Evolutionary conservation across 64 coral and sea anemone species (phyloP), one percentile per base, ranked within the genome.

Genomic region (Stichodactyla helianthus): DNA sequence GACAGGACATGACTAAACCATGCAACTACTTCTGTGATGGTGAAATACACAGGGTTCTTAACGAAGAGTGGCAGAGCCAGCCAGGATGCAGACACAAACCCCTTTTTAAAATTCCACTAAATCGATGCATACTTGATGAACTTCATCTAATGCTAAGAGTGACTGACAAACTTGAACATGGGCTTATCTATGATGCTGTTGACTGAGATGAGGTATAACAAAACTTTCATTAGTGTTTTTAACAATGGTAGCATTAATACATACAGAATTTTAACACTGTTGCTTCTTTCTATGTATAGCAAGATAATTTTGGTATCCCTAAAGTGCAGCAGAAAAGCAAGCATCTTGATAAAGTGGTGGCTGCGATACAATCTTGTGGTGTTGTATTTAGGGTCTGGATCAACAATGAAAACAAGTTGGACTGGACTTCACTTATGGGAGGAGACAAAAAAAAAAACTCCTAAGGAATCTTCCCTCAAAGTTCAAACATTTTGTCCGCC

Each of bases 401-500:
- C 6, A 89, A 83, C 26, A 89, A 89, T 28, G 88, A 89, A 89
- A 78, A 78, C 13, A 89, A 89, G 62, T 67, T 61, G 60, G 87
- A 89, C 23, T 89, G 88, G 88, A 89, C 80, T 16, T 82, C 88
- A 58, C 77, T 88, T 28, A 81, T 88, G 87, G 87, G 77, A 35
- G 87, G 54, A 88, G 87, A 88, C 27, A 77, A 87, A 80, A 88
- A 81, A 74, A 53, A 57, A 77, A 77, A 62, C 87, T 82, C 19
- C 87, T 88, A 53, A 80, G 87, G 25, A 88, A 89, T 53, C 88
- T 89, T 9, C 81, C 88, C 53, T 77, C 79, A 51, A 83, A 83
- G 20, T 82, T 89, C 51, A 18, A 83, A 54, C 15, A 89, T 61
- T 83, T 55, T 82, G 26, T 89, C 71, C 71, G 31, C 2, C 71